Conservation (phyloP, 2,888 invertebrate species). For the Brachyopa scutellaris region DNA sequence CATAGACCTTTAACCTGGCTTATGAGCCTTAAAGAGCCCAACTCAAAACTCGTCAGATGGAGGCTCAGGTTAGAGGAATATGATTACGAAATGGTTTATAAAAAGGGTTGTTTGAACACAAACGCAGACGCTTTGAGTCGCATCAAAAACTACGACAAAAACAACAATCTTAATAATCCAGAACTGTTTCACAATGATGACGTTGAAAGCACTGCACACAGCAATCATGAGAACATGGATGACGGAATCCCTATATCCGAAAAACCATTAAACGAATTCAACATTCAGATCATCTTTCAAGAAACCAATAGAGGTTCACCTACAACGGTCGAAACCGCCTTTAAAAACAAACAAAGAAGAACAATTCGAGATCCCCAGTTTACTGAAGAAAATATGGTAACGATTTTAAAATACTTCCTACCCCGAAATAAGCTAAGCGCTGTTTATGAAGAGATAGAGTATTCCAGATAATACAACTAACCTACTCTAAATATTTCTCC, state of each 20-base stretch:
- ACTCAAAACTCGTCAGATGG: background rate
- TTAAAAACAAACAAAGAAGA: too few species aligned
- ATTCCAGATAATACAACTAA: too few species aligned
- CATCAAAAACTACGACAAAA: background rate
- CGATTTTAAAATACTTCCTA: constrained; percentile 62
- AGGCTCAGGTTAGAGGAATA: background rate
- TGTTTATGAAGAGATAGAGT: constrained; percentile 23
- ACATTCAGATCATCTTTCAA: constrained; percentile 53
- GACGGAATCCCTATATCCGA: constrained; percentile 60
- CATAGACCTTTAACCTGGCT: background rate
- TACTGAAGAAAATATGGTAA: too few species aligned
- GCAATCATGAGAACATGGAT: constrained; percentile 9
- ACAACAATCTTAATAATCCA: too few species aligned
- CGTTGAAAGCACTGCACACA: background rate
- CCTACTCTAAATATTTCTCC: too few species aligned
- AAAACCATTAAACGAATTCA: constrained; percentile 66
- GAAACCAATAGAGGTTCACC: too few species aligned
- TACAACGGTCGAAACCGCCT: too few species aligned
- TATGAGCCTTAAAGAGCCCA: background rate
- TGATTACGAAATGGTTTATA: background rate
- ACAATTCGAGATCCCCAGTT: too few species aligned
- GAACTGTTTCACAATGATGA: background rate
- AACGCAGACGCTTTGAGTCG: background rate
- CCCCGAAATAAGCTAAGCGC: constrained; percentile 33
- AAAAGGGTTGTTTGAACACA: background rate